Conservation (phyloP, 2,888 invertebrate genomes). For the Gryllus longicercus region DNA sequence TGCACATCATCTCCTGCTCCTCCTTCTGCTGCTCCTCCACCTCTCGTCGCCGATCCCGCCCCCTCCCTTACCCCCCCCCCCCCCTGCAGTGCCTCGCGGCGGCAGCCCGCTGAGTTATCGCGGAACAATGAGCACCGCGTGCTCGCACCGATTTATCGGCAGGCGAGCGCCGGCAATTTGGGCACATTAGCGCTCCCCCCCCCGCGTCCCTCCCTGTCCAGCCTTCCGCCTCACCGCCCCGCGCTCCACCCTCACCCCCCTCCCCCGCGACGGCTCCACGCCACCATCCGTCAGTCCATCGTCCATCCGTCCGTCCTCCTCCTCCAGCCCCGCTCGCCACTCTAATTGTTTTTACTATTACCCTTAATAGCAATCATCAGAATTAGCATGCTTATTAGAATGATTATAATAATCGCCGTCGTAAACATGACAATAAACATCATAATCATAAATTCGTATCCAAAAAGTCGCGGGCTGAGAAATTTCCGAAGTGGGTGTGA, state of each 20-base stretch:
- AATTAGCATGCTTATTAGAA: slow-evolving; percentile 19
- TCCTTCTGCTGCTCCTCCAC: no score
- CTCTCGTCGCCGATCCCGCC: no score
- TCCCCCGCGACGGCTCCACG: not conserved
- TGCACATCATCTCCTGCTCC: no score
- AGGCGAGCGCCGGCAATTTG: not conserved
- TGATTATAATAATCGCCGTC: slow-evolving; percentile 2
- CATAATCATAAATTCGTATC: slow-evolving; percentile 22
- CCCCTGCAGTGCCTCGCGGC: not conserved
- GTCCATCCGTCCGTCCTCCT: not conserved
- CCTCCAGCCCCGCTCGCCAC: not conserved
- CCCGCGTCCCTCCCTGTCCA: not conserved
- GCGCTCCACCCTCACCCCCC: not conserved
- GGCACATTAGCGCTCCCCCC: not conserved
- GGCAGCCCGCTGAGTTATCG: not conserved
- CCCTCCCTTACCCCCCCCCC: not conserved
- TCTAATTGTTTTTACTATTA: slow-evolving; percentile 18
- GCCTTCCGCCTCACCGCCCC: not conserved
- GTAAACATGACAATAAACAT: slow-evolving; percentile 18
- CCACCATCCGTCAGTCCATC: not conserved
- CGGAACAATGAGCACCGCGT: not conserved
- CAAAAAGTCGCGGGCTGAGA: not conserved
- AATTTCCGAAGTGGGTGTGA: slow-evolving; percentile 3
- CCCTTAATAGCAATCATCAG: slow-evolving; percentile 4
- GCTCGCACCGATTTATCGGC: not conserved